Conservation (phyloP, 92 coral and sea anemone species). For the Zoanthus gigantus region DNA sequence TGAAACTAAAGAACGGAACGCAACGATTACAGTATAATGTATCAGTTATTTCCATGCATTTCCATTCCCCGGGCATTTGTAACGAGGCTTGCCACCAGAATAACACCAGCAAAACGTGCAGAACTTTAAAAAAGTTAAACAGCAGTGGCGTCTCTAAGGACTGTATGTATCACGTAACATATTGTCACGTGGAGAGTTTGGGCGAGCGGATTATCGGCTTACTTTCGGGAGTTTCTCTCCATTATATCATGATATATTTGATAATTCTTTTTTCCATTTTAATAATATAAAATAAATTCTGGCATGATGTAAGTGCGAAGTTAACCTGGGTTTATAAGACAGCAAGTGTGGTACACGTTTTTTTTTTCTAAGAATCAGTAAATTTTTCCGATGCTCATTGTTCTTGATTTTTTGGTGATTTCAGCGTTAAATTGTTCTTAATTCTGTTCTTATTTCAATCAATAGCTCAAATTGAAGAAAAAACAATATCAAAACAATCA, state of each 20-base stretch:
- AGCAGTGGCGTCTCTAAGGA: background rate
- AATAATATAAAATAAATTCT: background rate
- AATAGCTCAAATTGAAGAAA: background rate
- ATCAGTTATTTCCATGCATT: slow-evolving; percentile 25
- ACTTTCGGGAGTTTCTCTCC: slow-evolving; percentile 4
- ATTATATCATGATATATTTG: background rate
- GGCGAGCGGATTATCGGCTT: background rate
- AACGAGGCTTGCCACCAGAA: slow-evolving; percentile 10
- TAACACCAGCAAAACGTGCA: slow-evolving; percentile 3
- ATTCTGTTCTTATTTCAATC: background rate
- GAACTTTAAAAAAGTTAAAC: background rate
- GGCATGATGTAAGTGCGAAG: slow-evolving; percentile 8
- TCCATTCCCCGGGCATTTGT: slow-evolving; percentile 16
- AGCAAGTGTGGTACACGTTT: background rate
- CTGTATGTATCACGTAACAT: slow-evolving; percentile 6
- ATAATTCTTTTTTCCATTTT: background rate
- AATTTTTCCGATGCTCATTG: no score
- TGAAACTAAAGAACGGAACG: slow-evolving; percentile 25
- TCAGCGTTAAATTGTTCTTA: no score
- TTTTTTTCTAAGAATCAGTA: no score
- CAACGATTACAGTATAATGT: slow-evolving; percentile 20
- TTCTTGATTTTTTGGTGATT: no score
- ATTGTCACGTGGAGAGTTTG: slow-evolving; percentile 18
- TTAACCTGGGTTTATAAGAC: background rate
- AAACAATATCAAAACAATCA: background rate